Conservation (phyloP, 35 echinoderm and acorn worm species). For the Ophiothrix spiculata region DNA sequence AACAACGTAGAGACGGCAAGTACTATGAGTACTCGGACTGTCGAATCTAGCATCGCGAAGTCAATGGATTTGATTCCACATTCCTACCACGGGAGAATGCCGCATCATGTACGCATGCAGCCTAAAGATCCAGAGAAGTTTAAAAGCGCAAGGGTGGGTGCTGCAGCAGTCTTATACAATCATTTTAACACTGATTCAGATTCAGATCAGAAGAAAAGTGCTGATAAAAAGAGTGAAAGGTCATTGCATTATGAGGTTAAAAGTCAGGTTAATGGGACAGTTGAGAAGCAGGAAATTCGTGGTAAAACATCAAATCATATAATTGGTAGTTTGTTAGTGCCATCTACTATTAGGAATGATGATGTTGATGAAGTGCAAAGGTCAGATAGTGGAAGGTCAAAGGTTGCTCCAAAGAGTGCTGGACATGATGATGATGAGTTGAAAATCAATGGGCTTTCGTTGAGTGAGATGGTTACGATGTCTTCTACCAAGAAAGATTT, state of each 20-base stretch:
- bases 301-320: background rate
- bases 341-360: background rate
- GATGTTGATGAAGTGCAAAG: background rate
- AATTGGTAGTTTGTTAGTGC: background rate
- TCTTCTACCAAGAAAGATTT: constrained; percentile 45
- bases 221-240: background rate
- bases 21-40: constrained; percentile 26
- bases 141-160: constrained; percentile 27
- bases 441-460: constrained; percentile 50
- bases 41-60: constrained; percentile 28
- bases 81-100: background rate
- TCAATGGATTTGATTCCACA: constrained; percentile 28
- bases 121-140: constrained; percentile 46
- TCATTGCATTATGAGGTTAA: background rate
- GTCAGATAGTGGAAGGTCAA: constrained; percentile 20
- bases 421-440: constrained; percentile 52
- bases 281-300: background rate
- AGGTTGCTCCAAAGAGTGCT: constrained; percentile 8
- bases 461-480: constrained; percentile 67
- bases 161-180: constrained; percentile 45
- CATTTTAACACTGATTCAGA: constrained; percentile 33
- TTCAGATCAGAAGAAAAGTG: background rate
- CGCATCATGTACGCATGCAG: background rate
- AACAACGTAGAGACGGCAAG: constrained; percentile 23
- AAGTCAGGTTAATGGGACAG: background rate